Conservation (phyloP, 2,888 invertebrate species). For the Tetheella fluctuosa region DNA sequence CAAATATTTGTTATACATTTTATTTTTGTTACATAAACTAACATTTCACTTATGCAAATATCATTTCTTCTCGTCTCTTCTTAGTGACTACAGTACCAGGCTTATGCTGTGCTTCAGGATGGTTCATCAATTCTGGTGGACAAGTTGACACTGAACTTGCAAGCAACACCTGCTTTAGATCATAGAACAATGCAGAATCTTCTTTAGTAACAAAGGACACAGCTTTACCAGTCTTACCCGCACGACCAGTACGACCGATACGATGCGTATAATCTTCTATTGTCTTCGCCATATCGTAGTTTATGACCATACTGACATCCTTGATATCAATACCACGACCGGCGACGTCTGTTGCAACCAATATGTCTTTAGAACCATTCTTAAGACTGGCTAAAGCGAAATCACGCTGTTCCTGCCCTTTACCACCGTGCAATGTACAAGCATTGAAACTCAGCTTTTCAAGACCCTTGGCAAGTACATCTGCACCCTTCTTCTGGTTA, state of each 20-base stretch:
- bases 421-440: slow-evolving; percentile 99
- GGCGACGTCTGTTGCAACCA: slow-evolving; percentile 99
- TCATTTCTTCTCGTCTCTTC: slow-evolving; percentile 96
- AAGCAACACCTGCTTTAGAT: slow-evolving; percentile 95
- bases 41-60: slow-evolving; percentile 89
- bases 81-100: slow-evolving; percentile 98
- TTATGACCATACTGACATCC: slow-evolving; percentile 99
- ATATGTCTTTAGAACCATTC: slow-evolving; percentile 97
- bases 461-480: slow-evolving; percentile 97
- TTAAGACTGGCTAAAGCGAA: slow-evolving; percentile 98
- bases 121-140: slow-evolving; percentile 98
- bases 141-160: slow-evolving; percentile 96
- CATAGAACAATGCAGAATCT: slow-evolving; percentile 97
- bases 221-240: slow-evolving; percentile 98
- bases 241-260: slow-evolving; percentile 99
- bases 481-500: slow-evolving; percentile 99
- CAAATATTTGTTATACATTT: slow-evolving; percentile 19
- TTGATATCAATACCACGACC: slow-evolving; percentile 99
- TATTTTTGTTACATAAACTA: slow-evolving; percentile 15
- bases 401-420: slow-evolving; percentile 99
- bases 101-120: slow-evolving; percentile 99
- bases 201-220: slow-evolving; percentile 99
- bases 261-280: slow-evolving; percentile 99
- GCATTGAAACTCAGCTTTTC: slow-evolving; percentile 99
- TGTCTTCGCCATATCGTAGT: slow-evolving; percentile 99